Evolutionary conservation across 2,888 invertebrate genomes (phyloP).

Genomic region (Latrodectus elegans): DNA sequence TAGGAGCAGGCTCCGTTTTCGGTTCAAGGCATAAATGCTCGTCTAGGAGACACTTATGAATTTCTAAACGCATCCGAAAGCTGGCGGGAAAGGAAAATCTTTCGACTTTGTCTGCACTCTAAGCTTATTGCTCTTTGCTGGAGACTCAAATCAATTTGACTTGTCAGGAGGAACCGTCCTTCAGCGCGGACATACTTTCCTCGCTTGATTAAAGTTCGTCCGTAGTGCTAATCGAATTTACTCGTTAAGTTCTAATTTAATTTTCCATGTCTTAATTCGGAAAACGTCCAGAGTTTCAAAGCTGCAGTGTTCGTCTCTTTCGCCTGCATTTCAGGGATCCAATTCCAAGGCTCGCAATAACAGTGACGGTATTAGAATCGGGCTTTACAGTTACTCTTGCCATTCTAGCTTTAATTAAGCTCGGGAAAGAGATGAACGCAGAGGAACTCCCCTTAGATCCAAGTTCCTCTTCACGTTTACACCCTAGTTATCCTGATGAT

Average conservation of each 20-base stretch:
- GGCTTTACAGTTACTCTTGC: conserved; percentile 38
- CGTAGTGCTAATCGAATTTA: conserved; percentile 56
- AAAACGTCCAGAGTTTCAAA: conserved; percentile 65
- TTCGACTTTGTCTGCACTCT: conserved; percentile 1
- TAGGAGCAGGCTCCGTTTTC: not conserved
- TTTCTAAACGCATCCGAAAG: not conserved
- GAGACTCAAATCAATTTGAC: conserved; percentile 54
- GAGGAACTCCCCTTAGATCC: not conserved
- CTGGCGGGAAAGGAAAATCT: conserved; percentile 3
- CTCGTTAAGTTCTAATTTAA: conserved; percentile 65
- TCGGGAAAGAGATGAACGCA: conserved; percentile 22
- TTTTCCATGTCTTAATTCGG: conserved; percentile 64
- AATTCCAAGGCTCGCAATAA: conserved; percentile 13
- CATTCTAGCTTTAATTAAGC: conserved; percentile 51
- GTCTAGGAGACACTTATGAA: not conserved
- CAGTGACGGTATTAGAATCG: conserved; percentile 28
- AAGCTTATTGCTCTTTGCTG: conserved; percentile 30
- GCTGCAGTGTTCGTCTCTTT: conserved; percentile 17
- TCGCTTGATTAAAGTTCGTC: conserved; percentile 59
- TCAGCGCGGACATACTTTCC: conserved; percentile 45
- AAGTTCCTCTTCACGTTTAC: conserved; percentile 9
- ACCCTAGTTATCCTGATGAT: conserved; percentile 6
- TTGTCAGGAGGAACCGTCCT: conserved; percentile 47
- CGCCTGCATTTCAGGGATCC: conserved; percentile 2
- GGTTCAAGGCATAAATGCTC: not conserved